phyloP scores from a whole-genome alignment of 2,797 vertebrate genomes.

The Oreonectes daqikongensis region DNA sequence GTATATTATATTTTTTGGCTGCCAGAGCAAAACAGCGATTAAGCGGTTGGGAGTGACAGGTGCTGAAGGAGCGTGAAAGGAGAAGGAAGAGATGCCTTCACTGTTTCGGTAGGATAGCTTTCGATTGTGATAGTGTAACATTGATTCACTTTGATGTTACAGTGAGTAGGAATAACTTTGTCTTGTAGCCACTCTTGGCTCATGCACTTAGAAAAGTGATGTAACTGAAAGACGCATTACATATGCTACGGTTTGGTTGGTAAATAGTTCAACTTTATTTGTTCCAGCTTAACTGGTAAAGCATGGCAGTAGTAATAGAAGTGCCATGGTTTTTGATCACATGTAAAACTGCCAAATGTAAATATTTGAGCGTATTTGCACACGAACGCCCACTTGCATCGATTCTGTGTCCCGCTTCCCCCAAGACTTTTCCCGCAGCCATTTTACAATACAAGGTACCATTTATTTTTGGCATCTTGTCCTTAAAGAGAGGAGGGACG shows the following conservation, averaged over 20 bases:
- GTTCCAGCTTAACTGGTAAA: not conserved
- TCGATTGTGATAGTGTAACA: not conserved
- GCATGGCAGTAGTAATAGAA: not conserved
- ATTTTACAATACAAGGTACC: slow-evolving; percentile 54
- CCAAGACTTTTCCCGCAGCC: slow-evolving; percentile 53
- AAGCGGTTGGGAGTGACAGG: slow-evolving; percentile 55
- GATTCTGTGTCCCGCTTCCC: slow-evolving; percentile 39
- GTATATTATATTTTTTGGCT: slow-evolving; percentile 22
- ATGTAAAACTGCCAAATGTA: not conserved
- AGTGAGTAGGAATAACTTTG: not conserved
- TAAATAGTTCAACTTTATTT: not conserved
- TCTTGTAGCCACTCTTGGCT: not conserved
- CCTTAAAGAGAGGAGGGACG: slow-evolving; percentile 54
- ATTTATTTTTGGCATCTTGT: slow-evolving; percentile 64
- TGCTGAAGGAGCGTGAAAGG: slow-evolving; percentile 15
- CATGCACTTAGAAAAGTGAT: not conserved
- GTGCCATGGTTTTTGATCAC: not conserved
- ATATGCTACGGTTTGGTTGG: not conserved
- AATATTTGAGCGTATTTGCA: not conserved
- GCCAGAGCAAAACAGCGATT: slow-evolving; percentile 43
- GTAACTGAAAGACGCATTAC: not conserved
- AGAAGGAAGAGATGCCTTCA: slow-evolving; percentile 11
- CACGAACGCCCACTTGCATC: not conserved
- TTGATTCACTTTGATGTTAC: not conserved
- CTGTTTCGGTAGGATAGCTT: not conserved